Evolutionary conservation across 2,888 invertebrate genomes (phyloP).

Genomic region (Leptura quadrifasciata): DNA sequence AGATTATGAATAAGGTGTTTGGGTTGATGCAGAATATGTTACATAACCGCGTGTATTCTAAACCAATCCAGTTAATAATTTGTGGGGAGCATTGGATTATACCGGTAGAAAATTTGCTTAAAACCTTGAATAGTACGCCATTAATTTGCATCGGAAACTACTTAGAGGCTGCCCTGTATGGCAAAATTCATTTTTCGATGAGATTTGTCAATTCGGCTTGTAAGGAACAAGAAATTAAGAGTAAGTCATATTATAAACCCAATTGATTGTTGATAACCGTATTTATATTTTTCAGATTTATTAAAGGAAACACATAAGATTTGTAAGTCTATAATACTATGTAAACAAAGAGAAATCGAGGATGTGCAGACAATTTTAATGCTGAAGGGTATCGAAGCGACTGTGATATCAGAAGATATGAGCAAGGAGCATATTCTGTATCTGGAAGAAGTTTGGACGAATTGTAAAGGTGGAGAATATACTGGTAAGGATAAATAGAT

Average conservation of each 20-base stretch:
- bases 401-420: conserved; percentile 63
- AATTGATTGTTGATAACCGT: background rate
- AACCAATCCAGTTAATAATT: conserved; percentile 77
- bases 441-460: conserved; percentile 63
- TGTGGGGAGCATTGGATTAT: conserved; percentile 81
- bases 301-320: conserved; percentile 73
- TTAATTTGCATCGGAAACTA: conserved; percentile 83
- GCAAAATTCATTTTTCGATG: conserved; percentile 75
- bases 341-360: conserved; percentile 78
- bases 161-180: conserved; percentile 85
- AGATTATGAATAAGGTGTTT: conserved; percentile 74
- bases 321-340: conserved; percentile 79
- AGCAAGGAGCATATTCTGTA: conserved; percentile 56
- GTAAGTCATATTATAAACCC: conserved; percentile 62
- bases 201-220: conserved; percentile 67
- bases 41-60: conserved; percentile 72
- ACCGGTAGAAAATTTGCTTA: conserved; percentile 76
- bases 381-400: conserved; percentile 59
- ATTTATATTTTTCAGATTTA: conserved; percentile 70
- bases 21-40: conserved; percentile 74
- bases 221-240: conserved; percentile 72
- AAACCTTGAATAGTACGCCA: conserved; percentile 76
- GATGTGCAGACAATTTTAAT: conserved; percentile 61
- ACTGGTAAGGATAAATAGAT: conserved; percentile 50
- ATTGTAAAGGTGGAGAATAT: conserved; percentile 71